A percentile compares a stretch with the other conserved stretches of the same genome.
phyloP scores from a whole-genome alignment of 2,888 invertebrate genomes.

The Chrysodeixis includens region DNA sequence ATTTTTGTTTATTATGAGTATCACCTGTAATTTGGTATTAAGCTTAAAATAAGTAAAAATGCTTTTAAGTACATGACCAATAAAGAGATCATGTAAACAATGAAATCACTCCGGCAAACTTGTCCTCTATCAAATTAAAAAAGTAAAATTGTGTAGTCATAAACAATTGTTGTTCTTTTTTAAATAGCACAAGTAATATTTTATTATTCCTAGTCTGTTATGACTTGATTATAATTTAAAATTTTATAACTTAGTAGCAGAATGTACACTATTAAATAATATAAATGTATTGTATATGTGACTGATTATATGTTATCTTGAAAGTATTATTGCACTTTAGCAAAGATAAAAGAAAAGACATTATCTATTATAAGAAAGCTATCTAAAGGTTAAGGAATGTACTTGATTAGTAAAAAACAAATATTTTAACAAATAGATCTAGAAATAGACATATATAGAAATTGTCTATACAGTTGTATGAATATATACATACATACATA shows the following conservation, averaged over 20 bases:
- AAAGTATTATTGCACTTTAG: background rate
- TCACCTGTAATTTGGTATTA: background rate
- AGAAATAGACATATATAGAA: no score
- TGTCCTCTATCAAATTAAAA: background rate
- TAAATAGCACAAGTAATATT: no score
- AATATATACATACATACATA: no score
- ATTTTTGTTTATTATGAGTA: background rate
- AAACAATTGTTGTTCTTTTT: background rate
- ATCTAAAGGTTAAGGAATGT: background rate
- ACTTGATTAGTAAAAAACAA: background rate
- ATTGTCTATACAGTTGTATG: no score
- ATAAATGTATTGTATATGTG: background rate
- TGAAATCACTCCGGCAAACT: background rate
- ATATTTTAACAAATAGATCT: background rate
- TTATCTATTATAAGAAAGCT: constrained; percentile 4
- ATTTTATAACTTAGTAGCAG: no score
- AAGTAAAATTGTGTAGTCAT: background rate
- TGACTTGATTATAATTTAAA: background rate
- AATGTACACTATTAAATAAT: background rate
- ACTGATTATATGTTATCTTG: background rate
- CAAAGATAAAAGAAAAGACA: background rate
- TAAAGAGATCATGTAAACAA: background rate
- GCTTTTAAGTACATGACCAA: background rate
- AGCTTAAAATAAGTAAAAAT: background rate
- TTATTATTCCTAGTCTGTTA: background rate